phyloP scores from a whole-genome alignment of 1,140 invertebrate species.

The Drosophila virilis region DNA sequence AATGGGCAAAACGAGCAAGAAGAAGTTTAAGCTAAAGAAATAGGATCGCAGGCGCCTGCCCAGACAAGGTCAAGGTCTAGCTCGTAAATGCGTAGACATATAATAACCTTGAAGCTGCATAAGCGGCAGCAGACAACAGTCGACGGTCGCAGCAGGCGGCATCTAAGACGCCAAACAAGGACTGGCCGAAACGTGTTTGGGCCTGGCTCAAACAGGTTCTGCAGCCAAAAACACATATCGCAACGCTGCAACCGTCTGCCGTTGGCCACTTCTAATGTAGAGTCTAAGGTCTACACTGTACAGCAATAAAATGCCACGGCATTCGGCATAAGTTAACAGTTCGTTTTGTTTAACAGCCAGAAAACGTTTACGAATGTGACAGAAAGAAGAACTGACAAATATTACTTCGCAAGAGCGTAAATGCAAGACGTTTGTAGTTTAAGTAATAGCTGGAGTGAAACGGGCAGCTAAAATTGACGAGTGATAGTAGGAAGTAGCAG shows the following conservation, averaged over 20 bases:
- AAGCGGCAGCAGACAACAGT: background rate
- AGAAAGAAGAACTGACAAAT: too few relatives aligned
- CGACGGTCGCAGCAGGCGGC: background rate
- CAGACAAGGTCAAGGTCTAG: constrained; percentile 46
- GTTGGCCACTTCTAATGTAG: constrained; percentile 20
- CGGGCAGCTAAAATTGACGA: too few relatives aligned
- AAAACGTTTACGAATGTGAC: background rate
- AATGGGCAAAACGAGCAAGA: constrained; percentile 38
- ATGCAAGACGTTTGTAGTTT: too few relatives aligned
- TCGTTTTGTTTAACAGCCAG: background rate
- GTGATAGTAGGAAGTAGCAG: too few relatives aligned
- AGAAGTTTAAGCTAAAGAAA: constrained; percentile 14
- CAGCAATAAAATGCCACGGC: background rate
- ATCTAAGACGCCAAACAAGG: constrained; percentile 29
- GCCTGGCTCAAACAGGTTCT: constrained; percentile 23
- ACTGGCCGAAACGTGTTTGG: constrained; percentile 11
- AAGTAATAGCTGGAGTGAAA: too few relatives aligned
- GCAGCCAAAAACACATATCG: background rate
- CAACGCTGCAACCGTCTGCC: background rate
- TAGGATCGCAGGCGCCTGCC: constrained; percentile 20
- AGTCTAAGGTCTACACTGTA: constrained; percentile 5
- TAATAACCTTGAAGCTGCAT: constrained; percentile 39
- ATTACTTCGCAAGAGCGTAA: too few relatives aligned
- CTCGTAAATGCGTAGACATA: constrained; percentile 29
- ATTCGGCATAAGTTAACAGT: too few relatives aligned